Base-by-base conservation (phyloP, 2,113 vertebrate genomes). In the Garra rufa region DNA sequence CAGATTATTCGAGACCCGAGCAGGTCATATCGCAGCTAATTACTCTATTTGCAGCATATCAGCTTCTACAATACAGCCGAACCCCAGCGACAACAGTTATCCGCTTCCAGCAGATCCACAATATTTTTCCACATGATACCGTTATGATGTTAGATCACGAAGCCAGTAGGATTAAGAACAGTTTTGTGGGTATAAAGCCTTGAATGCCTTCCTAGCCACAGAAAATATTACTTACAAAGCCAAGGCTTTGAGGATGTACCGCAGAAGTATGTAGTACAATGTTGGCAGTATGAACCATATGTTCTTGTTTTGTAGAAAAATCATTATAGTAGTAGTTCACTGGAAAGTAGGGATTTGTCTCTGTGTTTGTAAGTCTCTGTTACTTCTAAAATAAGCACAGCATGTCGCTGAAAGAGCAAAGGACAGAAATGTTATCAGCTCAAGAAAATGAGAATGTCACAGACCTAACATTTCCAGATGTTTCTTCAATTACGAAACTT, bases 51-150 rank as follows among this genome's bases (percentile, higher is more conserved):
- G 30, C 17, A 67, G 15, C 9, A 43, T 70, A 43, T 70, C 38
- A 43, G 34, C 34, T 48, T 28, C 13, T 8, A 44, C n/a, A 74
- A 46, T 44, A 17, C 71, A 15, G 24, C 1, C 24, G 50, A 91
- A 86, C 85, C 65, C 85, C 88, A 81, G 67, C 24, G 85, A 88
- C 57, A 81, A 89, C 77, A 86, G 50, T 83, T 73, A 85, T 86
- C 79, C 69, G 30, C 76, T 3, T 71, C 55, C 80, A 69, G 28
- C 41, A 79, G 26, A 82, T 61, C 67, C 79, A 74, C 43, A 71
- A 44, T 43, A n/a, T 69, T 86, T 86, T 77, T 44, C 17, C 63
- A 76, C 41, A 81, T 43, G 83, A 83, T 82, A 80, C 50, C 11
- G n/a, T 81, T 76, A 85, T 83, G 30, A 73, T 48, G 65, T 78